Evolutionary conservation across 1,140 invertebrate species (phyloP).

Genomic region (Metopolophium dirhodum): DNA sequence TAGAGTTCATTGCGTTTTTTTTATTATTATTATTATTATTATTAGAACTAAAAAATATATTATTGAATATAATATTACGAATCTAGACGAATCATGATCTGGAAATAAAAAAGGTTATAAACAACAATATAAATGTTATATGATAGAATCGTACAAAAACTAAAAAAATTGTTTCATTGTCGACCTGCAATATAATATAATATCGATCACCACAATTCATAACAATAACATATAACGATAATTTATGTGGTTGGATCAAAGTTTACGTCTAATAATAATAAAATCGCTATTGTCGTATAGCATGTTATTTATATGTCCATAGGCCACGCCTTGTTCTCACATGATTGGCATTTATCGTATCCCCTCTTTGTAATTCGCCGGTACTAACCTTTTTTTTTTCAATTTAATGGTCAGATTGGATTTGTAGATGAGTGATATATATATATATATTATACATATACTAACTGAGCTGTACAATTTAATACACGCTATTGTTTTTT

Average conservation of each 20-base stretch:
- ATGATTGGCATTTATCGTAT: constrained; percentile 7
- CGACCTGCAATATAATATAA: not conserved
- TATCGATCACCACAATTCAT: not conserved
- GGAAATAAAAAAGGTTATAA: not conserved
- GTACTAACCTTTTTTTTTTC: not conserved
- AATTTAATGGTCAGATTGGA: constrained; percentile 15
- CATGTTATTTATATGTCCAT: not conserved
- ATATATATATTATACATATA: not conserved
- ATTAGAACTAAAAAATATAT: not conserved
- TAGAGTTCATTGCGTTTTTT: not conserved
- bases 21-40: not conserved
- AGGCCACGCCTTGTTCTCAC: not conserved
- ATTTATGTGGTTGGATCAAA: not conserved
- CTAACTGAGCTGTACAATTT: not conserved
- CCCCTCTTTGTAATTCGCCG: not conserved
- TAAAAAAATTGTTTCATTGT: not conserved
- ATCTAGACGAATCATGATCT: not conserved
- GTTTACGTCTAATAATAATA: not conserved
- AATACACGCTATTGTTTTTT: not conserved
- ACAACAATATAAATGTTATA: not conserved
- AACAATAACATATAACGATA: not conserved
- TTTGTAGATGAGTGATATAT: not conserved
- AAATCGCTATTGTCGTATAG: not conserved
- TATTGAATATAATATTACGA: not conserved
- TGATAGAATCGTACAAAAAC: not conserved